Conservation (phyloP, 2,113 vertebrate genomes). For the Pontoporia blainvillei region DNA sequence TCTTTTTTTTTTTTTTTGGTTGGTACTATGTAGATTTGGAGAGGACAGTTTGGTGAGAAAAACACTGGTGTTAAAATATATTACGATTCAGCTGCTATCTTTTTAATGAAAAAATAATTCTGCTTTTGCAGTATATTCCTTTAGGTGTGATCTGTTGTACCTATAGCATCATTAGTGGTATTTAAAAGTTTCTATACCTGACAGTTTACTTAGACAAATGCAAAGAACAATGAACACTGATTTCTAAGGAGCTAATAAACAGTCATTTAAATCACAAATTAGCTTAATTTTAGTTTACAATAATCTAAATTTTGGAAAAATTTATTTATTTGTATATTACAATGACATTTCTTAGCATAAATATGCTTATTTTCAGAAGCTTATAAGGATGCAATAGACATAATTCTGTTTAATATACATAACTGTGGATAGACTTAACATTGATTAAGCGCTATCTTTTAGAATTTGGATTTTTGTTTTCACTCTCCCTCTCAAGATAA, state of each 20-base stretch:
- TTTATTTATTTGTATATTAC: neutral
- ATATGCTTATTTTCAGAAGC: neutral
- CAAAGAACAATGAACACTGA: neutral
- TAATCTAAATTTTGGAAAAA: neutral
- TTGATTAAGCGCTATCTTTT: neutral
- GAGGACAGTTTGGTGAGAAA: neutral
- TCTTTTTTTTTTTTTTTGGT: neutral
- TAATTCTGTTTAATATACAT: neutral
- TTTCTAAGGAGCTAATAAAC: neutral
- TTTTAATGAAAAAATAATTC: neutral
- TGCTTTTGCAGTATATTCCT: neutral
- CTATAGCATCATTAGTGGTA: neutral
- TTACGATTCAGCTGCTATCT: neutral
- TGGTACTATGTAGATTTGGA: neutral
- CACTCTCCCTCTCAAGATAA: neutral
- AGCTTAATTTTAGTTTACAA: slow-evolving; percentile 12
- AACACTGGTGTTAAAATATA: neutral
- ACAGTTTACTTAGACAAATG: neutral
- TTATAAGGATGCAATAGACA: neutral
- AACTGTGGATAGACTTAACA: neutral
- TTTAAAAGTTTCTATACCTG: neutral
- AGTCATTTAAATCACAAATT: slow-evolving; percentile 6
- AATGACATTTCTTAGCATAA: neutral
- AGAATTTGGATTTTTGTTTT: slow-evolving; percentile 42
- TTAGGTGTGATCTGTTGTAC: neutral